These are phyloP conservation scores for Telmatherina bonti DNA, from an alignment of 2,797 vertebrate species.

Conservation along the genomic window DNA sequence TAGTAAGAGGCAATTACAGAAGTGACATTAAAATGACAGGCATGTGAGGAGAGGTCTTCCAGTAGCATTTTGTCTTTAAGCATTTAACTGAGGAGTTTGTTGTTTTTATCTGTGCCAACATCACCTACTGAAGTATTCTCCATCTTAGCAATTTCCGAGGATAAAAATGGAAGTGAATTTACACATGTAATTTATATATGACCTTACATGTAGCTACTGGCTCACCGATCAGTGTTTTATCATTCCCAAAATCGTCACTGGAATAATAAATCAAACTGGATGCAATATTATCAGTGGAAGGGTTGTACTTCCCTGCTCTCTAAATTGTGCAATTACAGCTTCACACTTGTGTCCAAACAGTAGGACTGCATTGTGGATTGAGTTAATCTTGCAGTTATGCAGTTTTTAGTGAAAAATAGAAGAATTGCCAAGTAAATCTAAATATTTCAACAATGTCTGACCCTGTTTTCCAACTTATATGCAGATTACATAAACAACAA, in stretches of 20 bases:
- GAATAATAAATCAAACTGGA: slow-evolving; percentile 6
- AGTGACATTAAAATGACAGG: slow-evolving; percentile 56
- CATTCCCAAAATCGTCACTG: background rate
- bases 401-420: too few relatives aligned
- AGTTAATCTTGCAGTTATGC: background rate
- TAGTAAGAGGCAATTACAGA: slow-evolving; percentile 53
- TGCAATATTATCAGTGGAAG: background rate
- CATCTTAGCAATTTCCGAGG: too few relatives aligned
- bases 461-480: too few relatives aligned
- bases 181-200: slow-evolving; percentile 1
- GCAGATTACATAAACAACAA: too few relatives aligned
- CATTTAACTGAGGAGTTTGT: slow-evolving; percentile 40
- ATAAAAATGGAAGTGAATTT: slow-evolving; percentile 10
- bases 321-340: background rate
- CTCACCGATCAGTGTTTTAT: background rate
- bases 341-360: background rate
- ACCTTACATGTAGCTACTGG: background rate
- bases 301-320: background rate
- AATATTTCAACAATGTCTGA: too few relatives aligned
- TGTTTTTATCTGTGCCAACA: slow-evolving; percentile 46
- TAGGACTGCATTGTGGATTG: background rate
- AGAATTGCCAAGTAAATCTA: too few relatives aligned
- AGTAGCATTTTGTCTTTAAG: slow-evolving; percentile 42
- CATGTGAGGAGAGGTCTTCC: slow-evolving; percentile 36
- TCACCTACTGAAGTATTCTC: slow-evolving; percentile 58